Evolutionary conservation across 2,888 invertebrate genomes (phyloP).

Genomic region (Ischnura elegans): DNA sequence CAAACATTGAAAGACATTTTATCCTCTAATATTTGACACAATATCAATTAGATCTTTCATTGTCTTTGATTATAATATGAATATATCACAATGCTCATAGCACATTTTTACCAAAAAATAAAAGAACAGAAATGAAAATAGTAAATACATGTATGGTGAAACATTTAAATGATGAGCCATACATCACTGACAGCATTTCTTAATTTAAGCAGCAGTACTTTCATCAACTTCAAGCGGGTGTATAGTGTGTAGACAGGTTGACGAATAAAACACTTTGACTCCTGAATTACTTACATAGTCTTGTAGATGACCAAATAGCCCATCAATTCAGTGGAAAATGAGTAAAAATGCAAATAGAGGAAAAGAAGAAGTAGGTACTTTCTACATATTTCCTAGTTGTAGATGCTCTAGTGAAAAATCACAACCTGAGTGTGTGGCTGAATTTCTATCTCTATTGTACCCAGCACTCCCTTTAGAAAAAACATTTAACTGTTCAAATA

Average conservation of each 20-base stretch:
- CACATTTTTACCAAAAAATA: conserved; percentile 2
- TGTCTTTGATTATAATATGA: conserved; percentile 7
- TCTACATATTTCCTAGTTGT: not conserved
- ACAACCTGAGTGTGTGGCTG: not conserved
- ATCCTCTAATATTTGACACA: conserved; percentile 5
- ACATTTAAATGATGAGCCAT: not conserved
- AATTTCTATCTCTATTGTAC: not conserved
- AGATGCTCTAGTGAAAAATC: not conserved
- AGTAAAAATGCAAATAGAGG: not conserved
- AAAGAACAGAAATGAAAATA: not conserved
- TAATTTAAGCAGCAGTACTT: not conserved
- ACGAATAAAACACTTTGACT: not conserved
- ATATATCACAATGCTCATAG: not conserved
- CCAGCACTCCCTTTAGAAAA: not conserved
- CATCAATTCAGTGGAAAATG: not conserved
- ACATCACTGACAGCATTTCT: not conserved
- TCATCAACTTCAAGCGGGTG: not conserved
- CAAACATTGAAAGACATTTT: conserved; percentile 38
- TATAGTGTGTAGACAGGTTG: not conserved
- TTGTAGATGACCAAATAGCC: not conserved
- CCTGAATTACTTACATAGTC: not conserved
- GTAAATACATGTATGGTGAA: not conserved
- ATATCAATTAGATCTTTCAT: not conserved
- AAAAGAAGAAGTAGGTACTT: not conserved
- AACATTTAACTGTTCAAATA: not conserved